Evolutionary conservation across 2,797 vertebrate genomes (phyloP), one percentile per base, ranked within the genome.

Genomic region (Schizothorax lantsangensis): DNA sequence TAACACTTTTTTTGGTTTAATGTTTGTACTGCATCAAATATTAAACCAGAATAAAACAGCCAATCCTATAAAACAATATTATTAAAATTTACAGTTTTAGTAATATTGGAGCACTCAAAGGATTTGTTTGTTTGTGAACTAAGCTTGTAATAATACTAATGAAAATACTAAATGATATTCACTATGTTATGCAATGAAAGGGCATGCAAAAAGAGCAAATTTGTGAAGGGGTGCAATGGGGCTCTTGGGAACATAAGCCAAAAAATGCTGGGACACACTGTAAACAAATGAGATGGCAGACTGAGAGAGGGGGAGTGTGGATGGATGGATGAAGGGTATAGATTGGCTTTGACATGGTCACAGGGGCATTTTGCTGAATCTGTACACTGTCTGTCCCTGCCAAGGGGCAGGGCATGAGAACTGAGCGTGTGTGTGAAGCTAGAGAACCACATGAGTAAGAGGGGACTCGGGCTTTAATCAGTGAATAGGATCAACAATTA

Each of bases 311-410:
- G 66, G 43, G 59, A 79, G 17, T 33, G 85, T 57, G 33, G 62
- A 74, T 74, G 81, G 54, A 75, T 75, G n/a, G 79, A 86, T 86
- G 82, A 73, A 81, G 78, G 86, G 59, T 84, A 80, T 80, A 81
- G 69, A 84, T 86, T 91, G 81, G 84, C 87, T 77, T 80, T 89
- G 90, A 88, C 84, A 74, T 79, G 66, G 81, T 47, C 59, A 78
- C 90, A 91, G 86, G 79, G 83, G 73, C 21, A 54, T 91, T 91
- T 81, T 85, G 85, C 89, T 91, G 87, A 91, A 75, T 88, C 62
- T 86, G 86, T 86, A 81, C 83, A 79, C 85, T 83, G 86, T 86
- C 75, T 85, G 80, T 87, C 73, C 72, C 78, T 86, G 86, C 86
- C 90, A 74, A 85, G 71, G 83, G 86, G 83, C 54, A 86, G 88